Conservation (phyloP, 1,140 invertebrate species). For the Amphibalanus amphitrite region DNA sequence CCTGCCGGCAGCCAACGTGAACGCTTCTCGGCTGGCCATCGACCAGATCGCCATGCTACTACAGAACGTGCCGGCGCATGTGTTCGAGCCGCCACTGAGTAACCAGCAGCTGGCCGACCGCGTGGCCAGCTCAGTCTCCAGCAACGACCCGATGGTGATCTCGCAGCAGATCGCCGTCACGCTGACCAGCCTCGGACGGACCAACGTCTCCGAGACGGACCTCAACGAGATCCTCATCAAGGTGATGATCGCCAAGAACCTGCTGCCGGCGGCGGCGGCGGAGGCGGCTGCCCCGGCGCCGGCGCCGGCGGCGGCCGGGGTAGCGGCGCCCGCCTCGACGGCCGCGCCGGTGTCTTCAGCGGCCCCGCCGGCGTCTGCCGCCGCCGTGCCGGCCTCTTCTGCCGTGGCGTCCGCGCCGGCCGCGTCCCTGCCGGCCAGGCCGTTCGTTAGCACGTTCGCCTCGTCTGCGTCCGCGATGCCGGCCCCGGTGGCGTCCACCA, state of each 20-base stretch:
- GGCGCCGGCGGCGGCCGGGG: no score
- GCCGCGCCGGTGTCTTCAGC: no score
- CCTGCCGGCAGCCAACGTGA: constrained; percentile 40
- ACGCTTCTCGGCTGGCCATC: background rate
- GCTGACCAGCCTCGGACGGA: background rate
- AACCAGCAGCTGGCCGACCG: background rate
- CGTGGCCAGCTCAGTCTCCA: background rate
- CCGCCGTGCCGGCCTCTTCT: no score
- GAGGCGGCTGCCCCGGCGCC: no score
- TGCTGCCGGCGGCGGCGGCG: background rate
- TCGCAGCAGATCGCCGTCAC: background rate
- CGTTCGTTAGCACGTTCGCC: background rate
- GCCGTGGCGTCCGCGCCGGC: no score
- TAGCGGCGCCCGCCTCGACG: no score
- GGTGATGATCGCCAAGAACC: background rate
- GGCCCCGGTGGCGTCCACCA: no score
- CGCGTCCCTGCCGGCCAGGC: no score
- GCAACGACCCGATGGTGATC: background rate
- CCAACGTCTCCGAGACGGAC: background rate
- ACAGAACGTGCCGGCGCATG: background rate
- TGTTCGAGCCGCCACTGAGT: background rate
- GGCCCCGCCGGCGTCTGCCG: no score
- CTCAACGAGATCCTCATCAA: background rate
- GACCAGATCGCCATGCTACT: constrained; percentile 3
- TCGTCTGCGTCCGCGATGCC: no score